phyloP scores from a whole-genome alignment of 2,113 vertebrate genomes.

The Thunnus maccoyii region DNA sequence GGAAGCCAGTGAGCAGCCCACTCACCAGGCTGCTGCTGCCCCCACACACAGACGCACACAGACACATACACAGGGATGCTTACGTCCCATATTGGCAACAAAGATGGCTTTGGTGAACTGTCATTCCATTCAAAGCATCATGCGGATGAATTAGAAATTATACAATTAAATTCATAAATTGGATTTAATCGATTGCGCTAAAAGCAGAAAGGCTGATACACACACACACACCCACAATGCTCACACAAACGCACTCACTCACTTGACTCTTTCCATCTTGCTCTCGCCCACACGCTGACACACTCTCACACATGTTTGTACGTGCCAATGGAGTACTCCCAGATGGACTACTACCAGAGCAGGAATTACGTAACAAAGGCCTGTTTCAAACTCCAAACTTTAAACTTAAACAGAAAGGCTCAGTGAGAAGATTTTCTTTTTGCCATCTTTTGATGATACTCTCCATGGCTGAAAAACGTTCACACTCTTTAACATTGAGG shows the following conservation, averaged over 20 bases:
- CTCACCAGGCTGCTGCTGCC: constrained; percentile 75
- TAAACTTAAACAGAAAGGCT: constrained; percentile 16
- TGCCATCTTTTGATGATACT: constrained; percentile 2
- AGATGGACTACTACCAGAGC: constrained; percentile 79
- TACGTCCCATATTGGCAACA: background rate
- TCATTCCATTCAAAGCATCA: constrained; percentile 24
- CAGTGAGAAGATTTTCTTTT: constrained; percentile 16
- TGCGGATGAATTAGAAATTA: constrained; percentile 44
- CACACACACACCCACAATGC: constrained; percentile 20
- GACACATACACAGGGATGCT: constrained; percentile 11
- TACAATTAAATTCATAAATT: constrained; percentile 32
- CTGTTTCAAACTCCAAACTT: constrained; percentile 66
- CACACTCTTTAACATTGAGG: background rate
- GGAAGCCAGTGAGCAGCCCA: constrained; percentile 70
- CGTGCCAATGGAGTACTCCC: constrained; percentile 74
- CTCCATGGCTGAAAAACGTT: background rate
- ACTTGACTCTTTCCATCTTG: constrained; percentile 74
- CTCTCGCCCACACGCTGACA: constrained; percentile 71
- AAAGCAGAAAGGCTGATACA: background rate
- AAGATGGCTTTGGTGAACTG: background rate
- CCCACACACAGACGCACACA: constrained; percentile 40
- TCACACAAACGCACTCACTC: constrained; percentile 48
- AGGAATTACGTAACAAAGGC: constrained; percentile 73
- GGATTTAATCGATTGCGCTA: constrained; percentile 29
- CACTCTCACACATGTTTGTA: constrained; percentile 67